phyloP scores from a whole-genome alignment of 2,888 invertebrate genomes.

The Odontocerum albicorne region DNA sequence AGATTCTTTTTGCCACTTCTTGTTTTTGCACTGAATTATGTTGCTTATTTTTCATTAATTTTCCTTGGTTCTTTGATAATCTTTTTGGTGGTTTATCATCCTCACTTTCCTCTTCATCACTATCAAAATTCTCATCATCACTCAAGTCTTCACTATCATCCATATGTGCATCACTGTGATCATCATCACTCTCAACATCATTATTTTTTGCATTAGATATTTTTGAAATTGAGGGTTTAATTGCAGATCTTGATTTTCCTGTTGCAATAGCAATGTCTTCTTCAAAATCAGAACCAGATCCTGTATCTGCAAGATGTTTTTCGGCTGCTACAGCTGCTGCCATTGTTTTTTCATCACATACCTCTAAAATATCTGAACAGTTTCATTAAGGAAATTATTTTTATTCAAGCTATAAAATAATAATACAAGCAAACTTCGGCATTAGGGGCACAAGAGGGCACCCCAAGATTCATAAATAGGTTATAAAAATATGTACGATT shows the following conservation, averaged over 20 bases:
- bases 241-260: constrained; percentile 46
- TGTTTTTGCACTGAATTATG: no score
- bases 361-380: constrained; percentile 66
- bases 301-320: constrained; percentile 61
- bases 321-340: constrained; percentile 63
- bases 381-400: constrained; percentile 10
- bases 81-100: no score
- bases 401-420: no score
- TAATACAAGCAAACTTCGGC: no score
- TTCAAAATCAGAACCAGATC: constrained; percentile 63
- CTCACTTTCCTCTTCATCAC: constrained; percentile 32
- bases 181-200: constrained; percentile 41
- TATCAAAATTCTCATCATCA: constrained; percentile 28
- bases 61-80: no score
- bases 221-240: no score
- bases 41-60: no score
- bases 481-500: no score
- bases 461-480: no score
- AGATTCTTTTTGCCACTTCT: no score
- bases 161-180: constrained; percentile 39
- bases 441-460: no score
- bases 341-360: constrained; percentile 69
- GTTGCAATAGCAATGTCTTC: constrained; percentile 62
- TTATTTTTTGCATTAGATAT: constrained; percentile 34
- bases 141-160: constrained; percentile 30